These are phyloP conservation scores for Hydrolagus affinis DNA, from an alignment of 2,113 vertebrate species.

Conservation along the genomic window DNA sequence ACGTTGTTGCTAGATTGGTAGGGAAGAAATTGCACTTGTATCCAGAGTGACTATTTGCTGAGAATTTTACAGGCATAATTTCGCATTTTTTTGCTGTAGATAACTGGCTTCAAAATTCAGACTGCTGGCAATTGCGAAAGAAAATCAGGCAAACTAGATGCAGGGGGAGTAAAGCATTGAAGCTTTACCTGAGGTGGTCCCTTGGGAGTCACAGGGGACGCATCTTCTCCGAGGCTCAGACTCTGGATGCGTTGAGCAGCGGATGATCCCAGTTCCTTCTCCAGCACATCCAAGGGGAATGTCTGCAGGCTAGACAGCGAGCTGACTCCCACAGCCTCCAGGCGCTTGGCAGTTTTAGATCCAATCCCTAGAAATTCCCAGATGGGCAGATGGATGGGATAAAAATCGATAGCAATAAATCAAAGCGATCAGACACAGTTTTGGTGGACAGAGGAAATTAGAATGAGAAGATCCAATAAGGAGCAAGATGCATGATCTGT, in stretches of 20 bases:
- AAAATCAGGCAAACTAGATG: no score
- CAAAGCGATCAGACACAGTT: no score
- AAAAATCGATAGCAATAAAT: background rate
- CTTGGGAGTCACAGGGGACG: conserved; percentile 61
- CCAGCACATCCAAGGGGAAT: conserved; percentile 52
- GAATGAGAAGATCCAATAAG: no score
- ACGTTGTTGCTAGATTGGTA: no score
- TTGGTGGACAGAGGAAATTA: no score
- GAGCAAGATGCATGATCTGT: no score
- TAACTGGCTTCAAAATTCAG: no score
- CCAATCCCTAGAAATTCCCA: conserved; percentile 63
- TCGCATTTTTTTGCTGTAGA: no score
- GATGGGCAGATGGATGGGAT: background rate
- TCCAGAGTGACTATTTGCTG: no score
- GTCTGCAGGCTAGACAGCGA: conserved; percentile 61
- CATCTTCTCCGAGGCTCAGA: conserved; percentile 67
- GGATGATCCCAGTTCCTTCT: conserved; percentile 60
- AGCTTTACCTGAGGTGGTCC: conserved; percentile 73
- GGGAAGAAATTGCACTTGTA: no score
- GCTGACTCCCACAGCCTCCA: conserved; percentile 61
- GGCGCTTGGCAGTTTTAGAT: conserved; percentile 61
- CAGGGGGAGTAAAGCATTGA: background rate
- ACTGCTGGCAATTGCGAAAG: no score
- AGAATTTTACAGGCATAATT: no score
- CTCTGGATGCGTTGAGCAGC: conserved; percentile 64